Evolutionary conservation across 2,888 invertebrate species (phyloP), one percentile per base, ranked within the genome.

Genomic region (Ommatoiulus sabulosus): DNA sequence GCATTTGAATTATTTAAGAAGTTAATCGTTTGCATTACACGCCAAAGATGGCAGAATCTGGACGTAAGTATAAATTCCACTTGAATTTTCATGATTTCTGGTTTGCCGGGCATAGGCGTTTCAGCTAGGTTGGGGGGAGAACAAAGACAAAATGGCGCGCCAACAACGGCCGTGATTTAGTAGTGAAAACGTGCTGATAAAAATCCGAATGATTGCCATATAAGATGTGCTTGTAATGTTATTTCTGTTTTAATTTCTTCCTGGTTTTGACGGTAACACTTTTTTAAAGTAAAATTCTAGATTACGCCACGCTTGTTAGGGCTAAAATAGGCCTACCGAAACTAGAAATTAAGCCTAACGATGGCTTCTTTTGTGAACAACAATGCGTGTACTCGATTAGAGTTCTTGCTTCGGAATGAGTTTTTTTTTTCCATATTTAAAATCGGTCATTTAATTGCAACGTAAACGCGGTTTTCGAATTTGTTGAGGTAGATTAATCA

Each of bases 31-130:
- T 44, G 12, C 35, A 43, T 4, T 44, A 44, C 3, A 24, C 46
- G 44, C n/a, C 44, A 87, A 52, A 20, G 48, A 87, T 87, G 87
- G 80, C 87, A n/a, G 87, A 87, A 80, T 72, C 87, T 20, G 87
- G 87, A 87, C 87, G 87, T 87, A 24, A 87, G 87, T 87, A 20
- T 43, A 6, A 80, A 10, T 43, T 80, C 35, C 3, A 20, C 10
- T 1, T 35, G 0, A 35, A 35, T 35, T 80, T 80, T 80, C 35
- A 0, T 8, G 2, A 4, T 43, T 80, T 80, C 12, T 3, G 8
- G 24, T 2, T 10, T n/a, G 6, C 10, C 5, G 8, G 10, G 35
- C 24, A 8, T 35, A 12, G 7, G 10, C 35, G 24, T 43, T 1
- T 24, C 15, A 10, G 8, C 80, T 12, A 10, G 5, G 20, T 43